phyloP scores from a whole-genome alignment of 2,888 invertebrate species.

The Epinotia demarniana region DNA sequence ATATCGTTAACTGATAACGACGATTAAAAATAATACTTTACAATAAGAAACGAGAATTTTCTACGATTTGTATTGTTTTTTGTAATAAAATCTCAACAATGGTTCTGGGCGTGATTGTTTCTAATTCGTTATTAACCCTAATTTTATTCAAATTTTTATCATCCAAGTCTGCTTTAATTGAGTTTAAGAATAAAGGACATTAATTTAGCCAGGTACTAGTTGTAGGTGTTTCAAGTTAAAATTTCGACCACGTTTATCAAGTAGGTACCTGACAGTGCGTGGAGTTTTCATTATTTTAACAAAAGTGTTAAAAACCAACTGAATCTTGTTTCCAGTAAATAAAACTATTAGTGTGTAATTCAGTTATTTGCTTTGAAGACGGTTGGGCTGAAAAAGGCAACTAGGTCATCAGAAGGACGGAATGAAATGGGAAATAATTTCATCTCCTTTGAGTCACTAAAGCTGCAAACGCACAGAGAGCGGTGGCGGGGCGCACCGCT shows the following conservation, averaged over 20 bases:
- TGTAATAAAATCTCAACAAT: slow-evolving; percentile 18
- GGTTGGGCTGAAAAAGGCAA: background rate
- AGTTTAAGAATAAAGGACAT: background rate
- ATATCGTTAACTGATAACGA: slow-evolving; percentile 68
- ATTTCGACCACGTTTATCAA: too few species aligned
- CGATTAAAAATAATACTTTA: slow-evolving; percentile 50
- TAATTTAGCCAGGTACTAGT: background rate
- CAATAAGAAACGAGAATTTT: slow-evolving; percentile 2
- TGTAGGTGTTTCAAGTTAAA: too few species aligned
- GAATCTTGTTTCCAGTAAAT: too few species aligned
- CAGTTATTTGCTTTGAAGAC: background rate
- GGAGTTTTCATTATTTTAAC: too few species aligned
- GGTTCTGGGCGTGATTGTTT: background rate
- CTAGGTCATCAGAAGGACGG: background rate
- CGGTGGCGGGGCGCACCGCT: too few species aligned
- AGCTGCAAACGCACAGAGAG: too few species aligned
- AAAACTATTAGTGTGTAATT: background rate
- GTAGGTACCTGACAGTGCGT: too few species aligned
- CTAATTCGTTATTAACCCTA: background rate
- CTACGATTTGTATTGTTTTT: slow-evolving; percentile 14
- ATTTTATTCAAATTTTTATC: background rate
- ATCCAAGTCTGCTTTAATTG: background rate
- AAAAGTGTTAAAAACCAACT: too few species aligned
- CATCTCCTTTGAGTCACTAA: too few species aligned
- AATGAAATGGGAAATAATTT: too few species aligned